Conservation (phyloP, 2,113 vertebrate species). For the Brachyistius frenatus region DNA sequence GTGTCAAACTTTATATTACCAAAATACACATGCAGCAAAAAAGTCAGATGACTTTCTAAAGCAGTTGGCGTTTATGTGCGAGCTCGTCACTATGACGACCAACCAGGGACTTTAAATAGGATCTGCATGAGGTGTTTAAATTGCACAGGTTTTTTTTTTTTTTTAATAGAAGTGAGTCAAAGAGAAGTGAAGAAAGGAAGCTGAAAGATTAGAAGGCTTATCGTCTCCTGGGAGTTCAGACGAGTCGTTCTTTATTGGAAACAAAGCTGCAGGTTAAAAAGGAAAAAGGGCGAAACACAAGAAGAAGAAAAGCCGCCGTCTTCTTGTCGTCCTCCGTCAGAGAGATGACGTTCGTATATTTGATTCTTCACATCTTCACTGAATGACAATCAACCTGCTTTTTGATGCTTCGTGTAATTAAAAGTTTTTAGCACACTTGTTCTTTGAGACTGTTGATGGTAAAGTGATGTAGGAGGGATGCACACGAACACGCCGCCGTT, state of each 20-base stretch:
- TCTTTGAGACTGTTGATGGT: no score
- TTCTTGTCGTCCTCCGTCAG: not conserved
- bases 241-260: slow-evolving; percentile 33
- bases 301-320: not conserved
- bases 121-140: slow-evolving; percentile 24
- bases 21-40: no score
- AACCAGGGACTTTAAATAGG: slow-evolving; percentile 27
- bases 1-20: no score
- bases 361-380: no score
- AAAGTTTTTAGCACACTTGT: no score
- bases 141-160: not conserved
- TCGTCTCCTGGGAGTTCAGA: slow-evolving; percentile 37
- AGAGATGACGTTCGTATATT: no score
- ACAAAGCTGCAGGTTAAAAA: slow-evolving; percentile 46
- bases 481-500: no score
- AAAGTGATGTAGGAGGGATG: no score
- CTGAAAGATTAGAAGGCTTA: slow-evolving; percentile 48
- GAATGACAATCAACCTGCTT: no score
- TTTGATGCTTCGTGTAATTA: no score
- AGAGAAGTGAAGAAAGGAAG: not conserved
- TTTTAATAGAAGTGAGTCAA: not conserved
- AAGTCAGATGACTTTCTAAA: no score
- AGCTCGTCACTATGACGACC: slow-evolving; percentile 29
- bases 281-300: slow-evolving; percentile 1
- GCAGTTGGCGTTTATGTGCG: not conserved